These are phyloP conservation scores for Oreochromis spilurus DNA, from an alignment of 2,113 vertebrate genomes.

Conservation along the genomic window DNA sequence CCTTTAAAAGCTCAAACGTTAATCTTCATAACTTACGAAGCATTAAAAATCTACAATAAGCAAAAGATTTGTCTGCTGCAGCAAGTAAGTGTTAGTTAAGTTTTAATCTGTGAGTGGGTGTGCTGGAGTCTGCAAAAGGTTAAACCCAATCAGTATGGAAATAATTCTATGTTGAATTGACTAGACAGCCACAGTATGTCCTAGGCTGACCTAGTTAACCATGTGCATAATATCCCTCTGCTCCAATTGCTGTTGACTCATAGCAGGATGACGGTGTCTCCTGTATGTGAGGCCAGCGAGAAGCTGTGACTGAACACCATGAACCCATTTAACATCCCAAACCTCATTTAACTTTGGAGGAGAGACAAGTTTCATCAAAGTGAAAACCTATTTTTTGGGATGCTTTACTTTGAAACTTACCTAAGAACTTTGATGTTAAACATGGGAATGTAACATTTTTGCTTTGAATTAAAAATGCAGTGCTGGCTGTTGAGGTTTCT, in stretches of 20 bases:
- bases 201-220: constrained; percentile 47
- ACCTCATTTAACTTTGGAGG: constrained; percentile 10
- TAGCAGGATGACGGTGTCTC: constrained; percentile 18
- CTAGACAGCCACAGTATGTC: constrained; percentile 36
- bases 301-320: constrained; percentile 16
- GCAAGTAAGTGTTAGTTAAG: constrained; percentile 1
- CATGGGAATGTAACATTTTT: neutral
- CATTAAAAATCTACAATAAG: constrained; percentile 19
- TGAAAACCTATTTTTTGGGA: neutral
- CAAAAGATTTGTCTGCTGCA: constrained; percentile 3
- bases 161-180: constrained; percentile 29
- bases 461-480: neutral
- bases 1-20: constrained; percentile 37
- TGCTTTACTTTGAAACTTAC: neutral
- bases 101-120: constrained; percentile 20
- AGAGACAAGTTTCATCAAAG: neutral
- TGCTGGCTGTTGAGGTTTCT: neutral
- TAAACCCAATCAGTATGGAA: constrained; percentile 34
- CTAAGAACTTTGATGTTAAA: neutral
- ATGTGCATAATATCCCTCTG: constrained; percentile 37
- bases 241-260: constrained; percentile 54
- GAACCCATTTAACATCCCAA: constrained; percentile 41
- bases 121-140: constrained; percentile 16
- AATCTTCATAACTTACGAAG: constrained; percentile 21
- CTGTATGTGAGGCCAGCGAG: neutral